These are phyloP conservation scores for Rhizomys pruinosus DNA, from an alignment of 2,113 vertebrate species.

Conservation along the genomic window DNA sequence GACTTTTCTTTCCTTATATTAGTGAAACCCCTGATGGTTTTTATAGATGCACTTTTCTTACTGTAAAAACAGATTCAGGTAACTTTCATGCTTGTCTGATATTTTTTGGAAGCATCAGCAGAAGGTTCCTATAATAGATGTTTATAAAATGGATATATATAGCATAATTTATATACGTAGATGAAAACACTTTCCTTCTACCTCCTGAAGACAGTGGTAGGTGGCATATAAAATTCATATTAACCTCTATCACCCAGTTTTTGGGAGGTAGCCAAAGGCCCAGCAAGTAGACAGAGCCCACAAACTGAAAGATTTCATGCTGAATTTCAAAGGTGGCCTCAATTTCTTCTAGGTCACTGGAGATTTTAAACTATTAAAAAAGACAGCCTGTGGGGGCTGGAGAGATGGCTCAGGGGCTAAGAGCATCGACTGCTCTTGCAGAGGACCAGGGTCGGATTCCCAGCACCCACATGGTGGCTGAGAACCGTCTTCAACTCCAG, in stretches of 20 bases:
- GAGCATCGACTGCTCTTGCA: no score
- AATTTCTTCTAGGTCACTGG: constrained; percentile 59
- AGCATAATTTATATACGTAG: neutral
- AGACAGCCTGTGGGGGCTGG: no score
- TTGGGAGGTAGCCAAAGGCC: neutral
- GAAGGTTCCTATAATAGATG: neutral
- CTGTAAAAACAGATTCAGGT: neutral
- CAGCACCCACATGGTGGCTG: no score
- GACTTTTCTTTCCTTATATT: constrained; percentile 32
- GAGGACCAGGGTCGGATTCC: no score
- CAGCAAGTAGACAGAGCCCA: neutral
- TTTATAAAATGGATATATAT: neutral
- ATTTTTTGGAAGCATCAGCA: neutral
- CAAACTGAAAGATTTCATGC: constrained; percentile 33
- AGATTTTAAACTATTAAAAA: constrained; percentile 55
- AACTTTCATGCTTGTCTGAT: constrained; percentile 36
- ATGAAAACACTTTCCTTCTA: neutral
- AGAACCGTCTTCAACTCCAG: no score
- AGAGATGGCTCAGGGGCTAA: no score
- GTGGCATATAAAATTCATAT: constrained; percentile 19
- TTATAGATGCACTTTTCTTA: constrained; percentile 12
- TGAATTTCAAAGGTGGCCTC: constrained; percentile 55
- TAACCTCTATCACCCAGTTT: neutral
- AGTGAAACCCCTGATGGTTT: constrained; percentile 5
- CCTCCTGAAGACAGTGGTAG: neutral